Evolutionary conservation across 23 tunicate species (phyloP), one percentile per base, ranked within the genome.

Genomic region (Halocynthia aurantium): DNA sequence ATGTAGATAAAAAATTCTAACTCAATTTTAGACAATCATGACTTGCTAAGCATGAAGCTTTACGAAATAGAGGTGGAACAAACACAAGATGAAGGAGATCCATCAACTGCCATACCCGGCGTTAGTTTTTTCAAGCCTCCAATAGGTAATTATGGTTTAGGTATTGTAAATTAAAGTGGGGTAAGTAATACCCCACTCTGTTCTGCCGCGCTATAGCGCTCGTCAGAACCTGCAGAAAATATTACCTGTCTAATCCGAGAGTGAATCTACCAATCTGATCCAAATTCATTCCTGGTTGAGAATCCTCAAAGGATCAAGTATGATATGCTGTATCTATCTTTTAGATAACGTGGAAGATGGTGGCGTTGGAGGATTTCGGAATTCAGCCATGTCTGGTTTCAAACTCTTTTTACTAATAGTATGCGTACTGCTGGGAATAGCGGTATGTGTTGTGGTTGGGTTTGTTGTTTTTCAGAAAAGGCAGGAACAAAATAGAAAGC

Each of bases 391-490:
- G 69, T 82, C 89, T 58, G 98, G 98, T 5, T 78, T 83, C 10
- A 92, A 92, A 75, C 50, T 86, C 31, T 86, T 92, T 79, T 72
- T 92, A 6, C 58, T 90, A 40, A 76, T 72, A 6, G 55, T 85
- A 6, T 86, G 88, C 69, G 90, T 61, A 12, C 17, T 92, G 12
- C 53, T 85, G 18, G 98, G 98, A 7, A 54, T 83, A 51, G 92
- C 79, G 6, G 72, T 92, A 0, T 86, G 92, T 51, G 75, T 71
- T 53, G 80, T 92, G 8, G 88, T 83, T n/a, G 92, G 88, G 21
- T 78, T 68, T 57, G 81, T 92, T 20, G 84, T 92, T 22, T 92
- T 86, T 54, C 86, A 92, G 62, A 86, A 92, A 54, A 84, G 75
- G 13, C 98, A 92, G 66, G 98, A 86, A 74, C 58, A 67, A 50